Percentiles rank a stretch among this genome's conserved stretches.
These are phyloP conservation scores for Micrastur ruficollis DNA, from an alignment of 2,797 vertebrate genomes.

Conservation along the genomic window DNA sequence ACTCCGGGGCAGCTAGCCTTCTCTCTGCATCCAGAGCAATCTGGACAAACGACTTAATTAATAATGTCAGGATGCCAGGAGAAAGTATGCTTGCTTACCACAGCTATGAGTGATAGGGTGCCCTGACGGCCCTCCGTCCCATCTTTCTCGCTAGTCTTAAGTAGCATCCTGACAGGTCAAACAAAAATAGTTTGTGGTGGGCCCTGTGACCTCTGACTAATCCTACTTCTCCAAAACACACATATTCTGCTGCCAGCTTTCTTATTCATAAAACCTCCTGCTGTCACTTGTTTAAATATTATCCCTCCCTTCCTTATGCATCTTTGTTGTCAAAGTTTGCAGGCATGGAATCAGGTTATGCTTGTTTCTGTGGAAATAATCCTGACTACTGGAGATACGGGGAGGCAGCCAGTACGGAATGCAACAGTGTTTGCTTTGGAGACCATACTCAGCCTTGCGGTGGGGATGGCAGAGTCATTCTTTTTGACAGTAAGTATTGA, in stretches of 20 bases:
- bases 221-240: background rate
- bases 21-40: background rate
- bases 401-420: constrained; percentile 89
- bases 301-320: background rate
- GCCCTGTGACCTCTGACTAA: background rate
- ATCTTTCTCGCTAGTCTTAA: background rate
- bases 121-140: background rate
- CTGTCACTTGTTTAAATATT: background rate
- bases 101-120: background rate
- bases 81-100: background rate
- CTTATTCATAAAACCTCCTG: background rate
- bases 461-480: constrained; percentile 92
- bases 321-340: constrained; percentile 83
- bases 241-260: background rate
- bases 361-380: constrained; percentile 96
- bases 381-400: constrained; percentile 86
- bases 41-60: background rate
- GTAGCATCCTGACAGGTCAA: background rate
- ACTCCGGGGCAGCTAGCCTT: background rate
- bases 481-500: constrained; percentile 91
- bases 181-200: background rate
- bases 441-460: constrained; percentile 95
- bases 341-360: constrained; percentile 96
- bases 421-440: constrained; percentile 96
- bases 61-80: background rate